Evolutionary conservation across 2,888 invertebrate species (phyloP), one percentile per base, ranked within the genome.

Genomic region (Tetanocera ferruginea): DNA sequence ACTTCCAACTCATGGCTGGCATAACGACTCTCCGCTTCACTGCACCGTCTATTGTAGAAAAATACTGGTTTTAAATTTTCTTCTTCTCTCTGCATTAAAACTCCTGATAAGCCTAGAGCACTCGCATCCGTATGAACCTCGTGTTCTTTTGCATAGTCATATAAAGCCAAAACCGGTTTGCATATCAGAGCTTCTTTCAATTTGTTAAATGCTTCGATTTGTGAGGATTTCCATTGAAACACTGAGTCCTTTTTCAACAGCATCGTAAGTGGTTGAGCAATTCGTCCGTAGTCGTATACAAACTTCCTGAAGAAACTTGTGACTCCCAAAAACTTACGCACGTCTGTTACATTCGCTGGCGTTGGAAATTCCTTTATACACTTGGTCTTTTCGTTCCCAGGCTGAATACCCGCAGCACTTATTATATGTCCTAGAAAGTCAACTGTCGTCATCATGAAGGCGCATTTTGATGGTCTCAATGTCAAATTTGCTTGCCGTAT

Each of bases 1-100:
- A 64, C 72, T 79, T 89, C 90, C 23, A 88, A 75, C 34, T 90
- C 90, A 25, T 87, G 86, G 0, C 86, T 86, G 19, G 86, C 85
- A 76, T 87, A 89, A 0, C 49, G 51, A 0, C 43, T n/a, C 52
- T 79, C 76, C 3, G 43, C 23, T 28, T 76, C 52, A 9, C 57
- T 60, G n/a, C 57, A 72, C 8, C 37, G 19, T 57, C 72, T 6
- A 19, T 57, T 72, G 17, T 72, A 72, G 6, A n/a, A 60, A 43
- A 57, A 60, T 3, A 60, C 72, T 17, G 72, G 72, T 2, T 57
- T 72, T 6, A 52, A 51, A 3, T 34, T 57, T 28, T n/a, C 31
- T 14, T n/a, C 62, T 73, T 77, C 73, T 43, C 17, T 14, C 28
- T 74, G 78, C 74, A 78, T 34, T 60, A 74, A 8, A 17, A 78